A percentile compares a stretch with the other conserved stretches of the same genome.
Conservation (phyloP, 2,113 vertebrate genomes). For the Zosterops hypoxanthus region DNA sequence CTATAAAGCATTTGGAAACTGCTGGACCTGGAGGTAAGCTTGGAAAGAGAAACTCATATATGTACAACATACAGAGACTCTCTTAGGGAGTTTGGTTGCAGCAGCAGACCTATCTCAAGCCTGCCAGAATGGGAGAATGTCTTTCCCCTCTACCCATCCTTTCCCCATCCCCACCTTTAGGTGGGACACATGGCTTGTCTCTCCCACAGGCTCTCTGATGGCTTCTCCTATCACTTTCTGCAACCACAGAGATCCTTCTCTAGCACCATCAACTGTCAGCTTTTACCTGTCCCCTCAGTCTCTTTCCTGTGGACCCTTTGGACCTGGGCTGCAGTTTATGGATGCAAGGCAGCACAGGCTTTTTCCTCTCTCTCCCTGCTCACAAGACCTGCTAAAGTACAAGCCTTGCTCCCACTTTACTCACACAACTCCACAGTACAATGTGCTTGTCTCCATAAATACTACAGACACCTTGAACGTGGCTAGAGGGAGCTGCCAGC, state of each 20-base stretch:
- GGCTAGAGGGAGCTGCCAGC: neutral
- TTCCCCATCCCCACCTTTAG: neutral
- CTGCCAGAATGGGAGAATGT: neutral
- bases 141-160: neutral
- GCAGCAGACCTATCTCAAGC: neutral
- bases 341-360: neutral
- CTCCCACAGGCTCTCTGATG: neutral
- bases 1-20: neutral
- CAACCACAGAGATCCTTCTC: neutral
- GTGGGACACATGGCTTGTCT: neutral
- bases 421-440: neutral
- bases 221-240: neutral
- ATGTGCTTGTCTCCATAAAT: neutral
- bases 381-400: neutral
- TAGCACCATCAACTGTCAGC: neutral
- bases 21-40: constrained; percentile 44
- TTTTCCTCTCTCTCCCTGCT: neutral
- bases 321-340: neutral
- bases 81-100: neutral
- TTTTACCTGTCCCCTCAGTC: neutral
- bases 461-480: neutral
- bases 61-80: rapidly evolving
- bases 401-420: neutral
- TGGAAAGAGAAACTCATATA: neutral
- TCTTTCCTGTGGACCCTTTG: neutral